These are phyloP conservation scores for Paracentrotus lividus DNA, from an alignment of 53 echinoderm and acorn worm species.

Conservation along the genomic window DNA sequence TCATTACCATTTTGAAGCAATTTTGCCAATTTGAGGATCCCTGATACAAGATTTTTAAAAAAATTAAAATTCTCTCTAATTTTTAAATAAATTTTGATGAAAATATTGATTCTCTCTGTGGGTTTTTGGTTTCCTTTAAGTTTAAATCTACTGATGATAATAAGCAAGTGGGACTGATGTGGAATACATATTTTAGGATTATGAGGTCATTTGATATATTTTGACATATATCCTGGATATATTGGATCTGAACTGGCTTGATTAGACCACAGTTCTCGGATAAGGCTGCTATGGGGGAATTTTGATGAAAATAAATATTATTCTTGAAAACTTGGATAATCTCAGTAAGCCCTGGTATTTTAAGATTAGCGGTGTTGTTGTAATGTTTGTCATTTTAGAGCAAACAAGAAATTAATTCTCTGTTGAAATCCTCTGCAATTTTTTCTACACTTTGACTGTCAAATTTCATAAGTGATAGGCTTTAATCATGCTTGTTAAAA, in stretches of 20 bases:
- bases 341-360: not conserved
- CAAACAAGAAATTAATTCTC: constrained; percentile 11
- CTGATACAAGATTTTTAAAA: no score
- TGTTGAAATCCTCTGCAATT: not conserved
- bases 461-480: not conserved
- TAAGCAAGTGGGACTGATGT: constrained; percentile 28
- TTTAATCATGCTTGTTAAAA: constrained; percentile 20
- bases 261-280: not conserved
- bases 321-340: constrained; percentile 36
- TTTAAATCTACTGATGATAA: constrained; percentile 1
- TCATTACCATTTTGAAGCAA: no score
- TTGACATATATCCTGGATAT: not conserved
- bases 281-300: not conserved
- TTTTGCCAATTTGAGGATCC: no score
- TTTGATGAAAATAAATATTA: constrained; percentile 9
- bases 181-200: constrained; percentile 39
- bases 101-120: no score
- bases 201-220: constrained; percentile 50
- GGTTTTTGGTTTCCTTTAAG: no score
- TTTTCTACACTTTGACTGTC: constrained; percentile 9
- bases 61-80: no score
- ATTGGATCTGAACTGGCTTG: constrained; percentile 8
- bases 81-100: no score
- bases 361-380: constrained; percentile 23
- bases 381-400: constrained; percentile 11